These are phyloP conservation scores for Daktulosphaira vitifoliae DNA, from an alignment of 1,140 invertebrate species.

Conservation along the genomic window DNA sequence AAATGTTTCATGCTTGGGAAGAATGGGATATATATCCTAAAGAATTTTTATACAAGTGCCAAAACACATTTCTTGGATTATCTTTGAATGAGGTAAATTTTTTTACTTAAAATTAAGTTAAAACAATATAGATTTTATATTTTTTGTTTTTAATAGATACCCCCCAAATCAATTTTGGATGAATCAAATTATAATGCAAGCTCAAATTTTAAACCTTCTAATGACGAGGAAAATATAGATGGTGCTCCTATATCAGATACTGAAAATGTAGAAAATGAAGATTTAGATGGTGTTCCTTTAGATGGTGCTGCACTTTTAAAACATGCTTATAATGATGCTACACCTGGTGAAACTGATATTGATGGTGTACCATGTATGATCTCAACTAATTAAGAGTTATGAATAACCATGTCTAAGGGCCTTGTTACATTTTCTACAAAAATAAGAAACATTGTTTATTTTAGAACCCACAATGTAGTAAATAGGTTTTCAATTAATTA, in stretches of 20 bases:
- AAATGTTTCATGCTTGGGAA: constrained; percentile 92
- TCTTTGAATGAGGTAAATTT: constrained; percentile 24
- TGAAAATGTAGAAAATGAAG: constrained; percentile 55
- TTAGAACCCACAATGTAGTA: too few species aligned
- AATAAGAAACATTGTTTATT: too few species aligned
- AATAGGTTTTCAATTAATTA: too few species aligned
- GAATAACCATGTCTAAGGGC: too few species aligned
- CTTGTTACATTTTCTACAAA: too few species aligned
- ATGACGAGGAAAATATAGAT: constrained; percentile 50
- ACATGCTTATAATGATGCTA: constrained; percentile 50
- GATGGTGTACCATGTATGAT: constrained; percentile 63
- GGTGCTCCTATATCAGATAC: constrained; percentile 56
- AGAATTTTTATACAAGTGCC: constrained; percentile 82
- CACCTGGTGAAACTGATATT: constrained; percentile 52
- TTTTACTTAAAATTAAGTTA: not conserved
- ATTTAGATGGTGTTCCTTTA: constrained; percentile 70
- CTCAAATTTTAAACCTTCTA: constrained; percentile 43
- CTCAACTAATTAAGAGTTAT: too few species aligned
- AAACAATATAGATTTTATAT: too few species aligned
- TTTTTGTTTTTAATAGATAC: not conserved
- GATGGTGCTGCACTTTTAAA: constrained; percentile 72
- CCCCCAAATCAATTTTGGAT: not conserved
- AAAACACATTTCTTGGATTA: constrained; percentile 81
- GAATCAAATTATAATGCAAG: not conserved
- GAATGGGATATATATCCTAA: constrained; percentile 95